Evolutionary conservation across 1,140 invertebrate species (phyloP).

Genomic region (Lordiphosa collinella): DNA sequence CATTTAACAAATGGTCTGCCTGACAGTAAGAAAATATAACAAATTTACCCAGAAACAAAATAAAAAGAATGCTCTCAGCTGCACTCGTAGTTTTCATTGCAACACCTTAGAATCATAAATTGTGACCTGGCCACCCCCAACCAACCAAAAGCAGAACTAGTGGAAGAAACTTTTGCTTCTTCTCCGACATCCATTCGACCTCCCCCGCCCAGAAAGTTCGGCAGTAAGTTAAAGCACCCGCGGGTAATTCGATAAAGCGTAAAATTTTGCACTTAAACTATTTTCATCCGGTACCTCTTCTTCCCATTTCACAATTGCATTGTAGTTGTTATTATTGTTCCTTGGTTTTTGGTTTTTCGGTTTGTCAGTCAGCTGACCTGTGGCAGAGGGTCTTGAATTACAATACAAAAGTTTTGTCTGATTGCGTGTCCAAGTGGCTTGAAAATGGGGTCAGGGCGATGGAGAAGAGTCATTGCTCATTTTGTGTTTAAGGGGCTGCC

Average conservation of each 20-base stretch:
- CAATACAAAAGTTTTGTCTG: constrained; percentile 53
- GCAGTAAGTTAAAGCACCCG: constrained; percentile 72
- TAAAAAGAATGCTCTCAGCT: constrained; percentile 1
- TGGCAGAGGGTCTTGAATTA: constrained; percentile 39
- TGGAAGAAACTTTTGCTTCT: constrained; percentile 44
- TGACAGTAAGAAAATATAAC: constrained; percentile 73
- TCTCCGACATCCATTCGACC: not conserved
- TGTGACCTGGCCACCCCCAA: constrained; percentile 24
- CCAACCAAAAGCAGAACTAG: constrained; percentile 1
- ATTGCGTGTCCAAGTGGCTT: constrained; percentile 41
- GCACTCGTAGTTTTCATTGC: constrained; percentile 59
- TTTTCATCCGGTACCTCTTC: constrained; percentile 38
- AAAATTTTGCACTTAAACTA: constrained; percentile 78
- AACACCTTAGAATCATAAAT: constrained; percentile 76
- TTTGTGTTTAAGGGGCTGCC: constrained; percentile 23
- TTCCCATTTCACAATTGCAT: constrained; percentile 54
- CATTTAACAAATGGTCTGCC: constrained; percentile 73
- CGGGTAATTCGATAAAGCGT: constrained; percentile 78
- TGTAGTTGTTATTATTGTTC: constrained; percentile 42
- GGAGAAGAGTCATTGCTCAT: constrained; percentile 15
- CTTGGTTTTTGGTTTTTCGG: constrained; percentile 22
- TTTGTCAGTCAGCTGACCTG: constrained; percentile 50
- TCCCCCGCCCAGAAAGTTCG: constrained; percentile 35
- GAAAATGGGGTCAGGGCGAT: constrained; percentile 1
- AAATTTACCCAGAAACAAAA: constrained; percentile 47